Percentiles rank a stretch among this genome's conserved stretches.
These are phyloP conservation scores for Gari tellinella DNA, from an alignment of 2,888 invertebrate genomes.

Conservation along the genomic window DNA sequence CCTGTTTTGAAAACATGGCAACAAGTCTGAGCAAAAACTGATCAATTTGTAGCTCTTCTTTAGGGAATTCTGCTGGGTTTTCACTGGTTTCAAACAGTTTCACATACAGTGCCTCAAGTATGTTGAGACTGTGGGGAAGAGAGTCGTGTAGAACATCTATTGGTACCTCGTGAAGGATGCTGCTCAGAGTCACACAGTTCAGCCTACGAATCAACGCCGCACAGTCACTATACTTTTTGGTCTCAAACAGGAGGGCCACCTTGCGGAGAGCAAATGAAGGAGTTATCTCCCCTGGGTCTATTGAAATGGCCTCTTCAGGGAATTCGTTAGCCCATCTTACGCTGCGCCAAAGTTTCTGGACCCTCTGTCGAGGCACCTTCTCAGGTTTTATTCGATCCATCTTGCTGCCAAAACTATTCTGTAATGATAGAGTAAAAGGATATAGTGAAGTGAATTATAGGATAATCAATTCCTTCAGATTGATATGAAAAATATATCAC, in stretches of 20 bases:
- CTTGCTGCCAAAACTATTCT: conserved; percentile 44
- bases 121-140: conserved; percentile 93
- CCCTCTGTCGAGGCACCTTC: conserved; percentile 65
- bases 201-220: conserved; percentile 92
- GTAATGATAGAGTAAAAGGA: conserved; percentile 1
- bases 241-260: conserved; percentile 93
- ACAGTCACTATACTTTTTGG: conserved; percentile 94
- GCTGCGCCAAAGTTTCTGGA: conserved; percentile 73
- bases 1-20: conserved; percentile 88
- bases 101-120: conserved; percentile 92
- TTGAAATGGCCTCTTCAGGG: conserved; percentile 69
- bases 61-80: conserved; percentile 79
- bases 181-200: conserved; percentile 91
- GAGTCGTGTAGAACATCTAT: conserved; percentile 95
- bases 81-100: conserved; percentile 85
- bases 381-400: conserved; percentile 71
- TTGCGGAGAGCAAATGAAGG: conserved; percentile 86
- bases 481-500: no score
- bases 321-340: conserved; percentile 73
- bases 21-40: conserved; percentile 94
- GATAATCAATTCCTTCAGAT: no score
- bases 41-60: conserved; percentile 87
- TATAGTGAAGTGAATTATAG: no score
- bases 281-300: conserved; percentile 83
- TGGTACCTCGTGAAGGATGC: conserved; percentile 89